Percentiles rank a stretch among this genome's conserved stretches.
Evolutionary conservation across 2,113 vertebrate genomes (phyloP).

Genomic region (Micromys minutus): DNA sequence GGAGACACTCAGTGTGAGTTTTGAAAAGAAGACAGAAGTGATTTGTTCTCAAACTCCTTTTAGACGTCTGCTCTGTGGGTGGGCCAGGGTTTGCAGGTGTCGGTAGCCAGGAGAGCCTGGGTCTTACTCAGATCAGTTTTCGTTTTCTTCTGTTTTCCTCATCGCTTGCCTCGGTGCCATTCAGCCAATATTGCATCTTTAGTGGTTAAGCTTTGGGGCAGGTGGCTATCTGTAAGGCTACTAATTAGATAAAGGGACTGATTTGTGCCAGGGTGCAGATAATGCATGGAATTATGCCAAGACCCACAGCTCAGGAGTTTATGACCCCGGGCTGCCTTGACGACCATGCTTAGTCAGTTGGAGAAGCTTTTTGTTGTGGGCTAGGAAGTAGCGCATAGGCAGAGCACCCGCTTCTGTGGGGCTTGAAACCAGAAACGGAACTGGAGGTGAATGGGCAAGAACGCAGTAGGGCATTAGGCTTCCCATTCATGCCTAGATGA

Average conservation of each 20-base stretch:
- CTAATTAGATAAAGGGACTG: constrained; percentile 81
- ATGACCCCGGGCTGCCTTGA: constrained; percentile 76
- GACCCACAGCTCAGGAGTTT: constrained; percentile 75
- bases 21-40: constrained; percentile 64
- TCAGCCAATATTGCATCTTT: constrained; percentile 77
- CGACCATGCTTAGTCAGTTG: constrained; percentile 57
- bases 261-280: constrained; percentile 76
- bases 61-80: constrained; percentile 66
- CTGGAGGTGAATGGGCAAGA: constrained; percentile 14
- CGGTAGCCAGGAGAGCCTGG: constrained; percentile 60
- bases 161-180: constrained; percentile 63
- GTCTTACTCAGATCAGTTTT: constrained; percentile 71
- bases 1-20: constrained; percentile 58
- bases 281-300: constrained; percentile 76
- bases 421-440: constrained; percentile 59
- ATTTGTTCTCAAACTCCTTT: constrained; percentile 62
- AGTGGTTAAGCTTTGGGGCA: constrained; percentile 76
- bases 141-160: constrained; percentile 73
- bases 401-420: constrained; percentile 34
- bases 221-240: constrained; percentile 78
- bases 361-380: constrained; percentile 68
- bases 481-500: not conserved
- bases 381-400: constrained; percentile 29
- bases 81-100: constrained; percentile 74
- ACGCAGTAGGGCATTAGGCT: constrained; percentile 9